Conservation (phyloP, 1,140 invertebrate species). For the Apis florea region DNA sequence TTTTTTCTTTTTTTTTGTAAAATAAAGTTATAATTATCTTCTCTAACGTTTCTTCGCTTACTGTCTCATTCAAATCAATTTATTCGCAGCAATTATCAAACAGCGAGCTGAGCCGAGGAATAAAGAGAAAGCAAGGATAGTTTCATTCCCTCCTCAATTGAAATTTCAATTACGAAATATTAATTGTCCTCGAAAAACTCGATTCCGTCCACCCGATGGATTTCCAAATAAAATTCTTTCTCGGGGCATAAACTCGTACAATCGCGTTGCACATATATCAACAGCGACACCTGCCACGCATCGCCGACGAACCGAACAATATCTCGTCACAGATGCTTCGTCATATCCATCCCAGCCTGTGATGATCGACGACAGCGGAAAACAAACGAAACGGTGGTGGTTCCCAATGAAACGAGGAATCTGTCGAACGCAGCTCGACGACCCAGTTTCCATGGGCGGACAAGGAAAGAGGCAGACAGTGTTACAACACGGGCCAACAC, state of each 20-base stretch:
- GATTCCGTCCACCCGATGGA: background rate
- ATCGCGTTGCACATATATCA: background rate
- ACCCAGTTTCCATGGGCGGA: conserved; percentile 28
- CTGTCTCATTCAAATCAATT: no score
- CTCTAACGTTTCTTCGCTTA: no score
- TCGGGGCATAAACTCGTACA: background rate
- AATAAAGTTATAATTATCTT: no score
- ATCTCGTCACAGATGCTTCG: conserved; percentile 8
- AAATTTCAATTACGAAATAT: background rate
- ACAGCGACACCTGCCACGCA: background rate
- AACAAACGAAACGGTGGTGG: conserved; percentile 3
- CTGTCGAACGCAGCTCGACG: background rate
- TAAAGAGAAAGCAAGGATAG: background rate
- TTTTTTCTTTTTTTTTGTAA: no score
- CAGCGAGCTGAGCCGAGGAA: no score
- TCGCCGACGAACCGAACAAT: background rate
- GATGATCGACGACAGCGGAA: background rate
- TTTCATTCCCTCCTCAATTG: background rate
- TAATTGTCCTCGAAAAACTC: background rate
- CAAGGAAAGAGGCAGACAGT: background rate
- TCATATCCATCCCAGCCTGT: background rate
- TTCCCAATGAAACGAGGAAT: conserved; percentile 2
- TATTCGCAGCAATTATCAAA: no score
- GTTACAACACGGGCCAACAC: background rate
- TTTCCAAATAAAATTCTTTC: background rate